These are phyloP conservation scores for Hirtodrosophila trivittata DNA, from an alignment of 2,888 invertebrate genomes.

Conservation along the genomic window DNA sequence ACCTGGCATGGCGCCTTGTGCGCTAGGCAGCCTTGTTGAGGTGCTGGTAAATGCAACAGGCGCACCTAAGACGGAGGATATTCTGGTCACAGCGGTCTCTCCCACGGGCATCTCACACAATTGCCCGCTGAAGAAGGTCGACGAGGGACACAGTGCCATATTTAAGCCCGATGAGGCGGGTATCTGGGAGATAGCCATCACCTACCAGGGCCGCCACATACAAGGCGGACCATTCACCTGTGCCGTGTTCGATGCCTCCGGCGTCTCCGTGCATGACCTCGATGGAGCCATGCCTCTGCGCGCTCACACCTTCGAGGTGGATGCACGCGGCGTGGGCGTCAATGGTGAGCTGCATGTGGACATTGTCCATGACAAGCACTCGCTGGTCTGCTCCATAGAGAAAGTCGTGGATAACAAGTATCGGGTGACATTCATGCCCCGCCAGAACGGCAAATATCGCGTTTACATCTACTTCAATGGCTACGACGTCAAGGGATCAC, in stretches of 20 bases:
- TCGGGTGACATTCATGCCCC: conserved; percentile 91
- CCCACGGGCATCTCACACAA: conserved; percentile 93
- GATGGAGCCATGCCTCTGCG: conserved; percentile 93
- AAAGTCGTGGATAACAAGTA: conserved; percentile 91
- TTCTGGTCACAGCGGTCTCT: conserved; percentile 95
- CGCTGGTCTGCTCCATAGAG: conserved; percentile 92
- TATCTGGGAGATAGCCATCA: conserved; percentile 97
- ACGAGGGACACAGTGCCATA: conserved; percentile 96
- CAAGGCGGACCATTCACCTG: conserved; percentile 98
- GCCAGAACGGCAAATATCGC: conserved; percentile 91
- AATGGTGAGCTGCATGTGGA: conserved; percentile 94
- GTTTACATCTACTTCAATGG: conserved; percentile 97
- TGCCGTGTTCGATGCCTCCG: conserved; percentile 96
- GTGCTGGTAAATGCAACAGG: conserved; percentile 95
- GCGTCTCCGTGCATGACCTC: conserved; percentile 91
- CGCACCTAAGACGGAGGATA: conserved; percentile 91
- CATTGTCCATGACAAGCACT: conserved; percentile 94
- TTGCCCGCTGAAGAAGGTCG: conserved; percentile 93
- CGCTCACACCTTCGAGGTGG: conserved; percentile 93
- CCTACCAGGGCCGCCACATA: conserved; percentile 97
- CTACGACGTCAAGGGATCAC: conserved; percentile 92
- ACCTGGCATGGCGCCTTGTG: conserved; percentile 97
- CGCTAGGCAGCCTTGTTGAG: conserved; percentile 97
- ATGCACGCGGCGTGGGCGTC: conserved; percentile 91
- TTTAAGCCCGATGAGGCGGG: conserved; percentile 99